Evolutionary conservation across 2,888 invertebrate genomes (phyloP).

Genomic region (Pollenia amentaria): DNA sequence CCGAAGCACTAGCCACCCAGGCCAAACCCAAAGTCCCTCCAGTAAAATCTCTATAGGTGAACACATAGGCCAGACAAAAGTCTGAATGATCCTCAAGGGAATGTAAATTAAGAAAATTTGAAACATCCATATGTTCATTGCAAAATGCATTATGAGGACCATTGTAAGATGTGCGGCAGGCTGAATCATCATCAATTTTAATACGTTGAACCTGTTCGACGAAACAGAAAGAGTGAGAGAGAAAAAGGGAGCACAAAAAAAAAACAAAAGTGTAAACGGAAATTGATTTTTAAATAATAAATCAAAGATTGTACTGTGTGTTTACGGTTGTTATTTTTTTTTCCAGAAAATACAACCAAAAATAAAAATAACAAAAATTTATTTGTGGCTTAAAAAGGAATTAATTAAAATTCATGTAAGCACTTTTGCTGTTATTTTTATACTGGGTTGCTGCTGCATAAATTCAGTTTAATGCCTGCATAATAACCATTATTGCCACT

Average conservation of each 20-base stretch:
- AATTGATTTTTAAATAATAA: conserved; percentile 70
- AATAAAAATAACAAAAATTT: conserved; percentile 49
- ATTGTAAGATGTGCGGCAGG: conserved; percentile 87
- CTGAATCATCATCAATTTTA: conserved; percentile 96
- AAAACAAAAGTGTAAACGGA: conserved; percentile 66
- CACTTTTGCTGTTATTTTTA: conserved; percentile 52
- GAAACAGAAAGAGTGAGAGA: conserved; percentile 18
- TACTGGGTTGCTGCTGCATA: conserved; percentile 26
- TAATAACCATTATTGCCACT: conserved; percentile 56
- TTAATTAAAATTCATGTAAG: conserved; percentile 73
- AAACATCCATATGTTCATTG: conserved; percentile 98
- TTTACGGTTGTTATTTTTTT: conserved; percentile 49
- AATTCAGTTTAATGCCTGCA: conserved; percentile 59
- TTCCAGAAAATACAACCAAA: neutral
- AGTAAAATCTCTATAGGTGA: conserved; percentile 98
- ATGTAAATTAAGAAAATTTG: conserved; percentile 99
- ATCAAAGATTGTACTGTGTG: conserved; percentile 68
- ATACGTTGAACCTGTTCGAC: conserved; percentile 83
- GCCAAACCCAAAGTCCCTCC: conserved; percentile 99
- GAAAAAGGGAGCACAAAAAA: neutral
- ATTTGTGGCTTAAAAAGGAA: conserved; percentile 68
- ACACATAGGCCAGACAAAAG: conserved; percentile 99
- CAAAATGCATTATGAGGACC: conserved; percentile 95
- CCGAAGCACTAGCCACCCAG: conserved; percentile 99
- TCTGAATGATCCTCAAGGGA: conserved; percentile 98